Evolutionary conservation across 30 jellyfish, hydroid and myxozoan genomes (phyloP), one percentile per base, ranked within the genome.

Genomic region (Chironex yamaguchii): DNA sequence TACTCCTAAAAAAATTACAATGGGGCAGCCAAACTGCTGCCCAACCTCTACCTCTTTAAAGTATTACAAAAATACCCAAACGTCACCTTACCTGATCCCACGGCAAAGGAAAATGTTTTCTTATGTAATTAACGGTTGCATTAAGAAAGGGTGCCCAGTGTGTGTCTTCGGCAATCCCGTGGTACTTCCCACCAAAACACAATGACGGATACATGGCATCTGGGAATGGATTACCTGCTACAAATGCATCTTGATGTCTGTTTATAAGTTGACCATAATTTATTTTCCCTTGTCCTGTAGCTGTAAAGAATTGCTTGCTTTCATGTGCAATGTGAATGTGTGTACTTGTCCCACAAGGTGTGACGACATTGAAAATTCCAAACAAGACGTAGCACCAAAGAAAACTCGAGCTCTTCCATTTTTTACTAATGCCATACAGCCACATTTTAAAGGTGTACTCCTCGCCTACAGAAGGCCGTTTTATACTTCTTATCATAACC

Each of bases 81-180:
- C n/a, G n/a, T n/a, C n/a, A 21, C 28, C 81, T 52, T 48, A 91
- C 98, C 94, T 70, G 75, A 48, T 84, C 89, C 98, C 98, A 91
- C 0, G 98, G 98, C 31, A 58, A 91, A 25, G 96, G 96, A 75
- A 52, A 91, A 11, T 34, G 76, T 58, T 80, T 67, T 58, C 98
- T 36, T 70, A 91, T 77, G 85, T 91, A 91, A 70, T 91, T 91
- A 49, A 91, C 75, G 25, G 93, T 70, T 3, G 98, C 98, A 71
- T 91, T 91, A 70, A 91, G 52, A 63, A 91, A 91, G 14, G 98
- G 98, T 25, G 96, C 94, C 98, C 98, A 91, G 79, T 91, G 98
- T 20, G 98, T 84, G 31, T 85, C 90, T 31, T 91, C 98, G 26
- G 98, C 91, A 29, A 91, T 89, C 17, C 70, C 84, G 50, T 91